phyloP scores from a whole-genome alignment of 1,140 invertebrate species.

The Triops longicaudatus region DNA sequence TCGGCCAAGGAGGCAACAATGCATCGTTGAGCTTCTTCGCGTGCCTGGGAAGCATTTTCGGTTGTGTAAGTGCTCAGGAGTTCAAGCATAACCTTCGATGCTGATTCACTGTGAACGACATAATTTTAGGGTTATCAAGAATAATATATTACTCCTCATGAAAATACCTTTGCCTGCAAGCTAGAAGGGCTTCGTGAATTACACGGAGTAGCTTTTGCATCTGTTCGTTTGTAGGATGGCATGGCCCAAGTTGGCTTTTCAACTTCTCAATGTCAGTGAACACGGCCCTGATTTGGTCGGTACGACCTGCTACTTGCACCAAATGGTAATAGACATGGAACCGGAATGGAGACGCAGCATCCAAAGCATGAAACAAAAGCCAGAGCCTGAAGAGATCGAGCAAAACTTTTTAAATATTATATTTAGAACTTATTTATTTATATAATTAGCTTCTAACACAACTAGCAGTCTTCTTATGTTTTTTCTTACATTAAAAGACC shows the following conservation, averaged over 20 bases:
- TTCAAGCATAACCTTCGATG: conserved; percentile 93
- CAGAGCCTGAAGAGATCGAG: conserved; percentile 50
- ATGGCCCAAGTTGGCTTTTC: conserved; percentile 52
- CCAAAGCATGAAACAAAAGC: conserved; percentile 82
- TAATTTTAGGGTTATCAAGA: too few species aligned
- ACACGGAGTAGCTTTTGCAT: conserved; percentile 84
- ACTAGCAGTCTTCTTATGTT: too few species aligned
- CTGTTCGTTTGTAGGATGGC: conserved; percentile 79
- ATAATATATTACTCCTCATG: too few species aligned
- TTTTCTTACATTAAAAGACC: too few species aligned
- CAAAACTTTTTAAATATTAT: too few species aligned
- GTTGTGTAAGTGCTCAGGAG: conserved; percentile 89
- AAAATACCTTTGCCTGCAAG: conserved; percentile 54
- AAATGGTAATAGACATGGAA: conserved; percentile 89
- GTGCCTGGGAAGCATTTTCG: conserved; percentile 90
- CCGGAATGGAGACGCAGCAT: conserved; percentile 68
- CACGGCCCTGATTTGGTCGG: conserved; percentile 71
- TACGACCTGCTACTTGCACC: conserved; percentile 75
- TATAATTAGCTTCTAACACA: too few species aligned
- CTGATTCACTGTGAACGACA: conserved; percentile 65
- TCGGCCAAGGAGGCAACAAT: conserved; percentile 90
- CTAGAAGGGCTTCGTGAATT: conserved; percentile 76
- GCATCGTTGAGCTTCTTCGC: conserved; percentile 92
- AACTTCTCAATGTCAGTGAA: conserved; percentile 69
- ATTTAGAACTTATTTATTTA: too few species aligned